These are phyloP conservation scores for Caenorhabditis zanzibari DNA, from an alignment of 2,888 invertebrate species.

Conservation along the genomic window DNA sequence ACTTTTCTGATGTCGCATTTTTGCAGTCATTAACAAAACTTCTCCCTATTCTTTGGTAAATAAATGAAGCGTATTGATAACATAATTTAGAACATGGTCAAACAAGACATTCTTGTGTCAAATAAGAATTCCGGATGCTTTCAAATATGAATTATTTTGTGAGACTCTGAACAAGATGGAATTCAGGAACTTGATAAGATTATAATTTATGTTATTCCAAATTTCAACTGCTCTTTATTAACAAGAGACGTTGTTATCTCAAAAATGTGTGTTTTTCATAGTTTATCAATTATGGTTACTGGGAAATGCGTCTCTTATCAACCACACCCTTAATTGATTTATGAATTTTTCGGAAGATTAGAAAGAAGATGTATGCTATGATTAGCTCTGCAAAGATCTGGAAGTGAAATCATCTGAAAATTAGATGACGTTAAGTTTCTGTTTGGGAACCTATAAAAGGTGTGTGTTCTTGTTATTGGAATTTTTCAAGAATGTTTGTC, in stretches of 20 bases:
- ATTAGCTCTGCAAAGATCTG: too few relatives aligned
- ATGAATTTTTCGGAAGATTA: neutral
- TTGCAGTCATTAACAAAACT: too few relatives aligned
- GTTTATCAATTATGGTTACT: neutral
- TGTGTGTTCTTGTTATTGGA: neutral
- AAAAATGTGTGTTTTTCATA: neutral
- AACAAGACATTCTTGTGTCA: too few relatives aligned
- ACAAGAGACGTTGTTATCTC: neutral
- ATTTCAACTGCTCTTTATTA: neutral
- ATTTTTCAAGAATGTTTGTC: neutral
- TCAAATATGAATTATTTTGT: neutral
- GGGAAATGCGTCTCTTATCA: neutral
- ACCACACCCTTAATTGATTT: constrained; percentile 12
- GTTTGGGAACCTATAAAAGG: too few relatives aligned
- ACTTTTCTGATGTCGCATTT: too few relatives aligned
- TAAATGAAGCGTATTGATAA: too few relatives aligned
- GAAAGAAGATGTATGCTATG: too few relatives aligned
- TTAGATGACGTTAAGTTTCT: too few relatives aligned
- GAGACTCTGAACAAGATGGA: neutral
- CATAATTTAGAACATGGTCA: too few relatives aligned
- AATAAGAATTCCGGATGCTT: neutral
- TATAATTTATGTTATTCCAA: neutral
- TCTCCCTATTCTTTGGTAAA: too few relatives aligned
- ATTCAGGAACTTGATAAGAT: constrained; percentile 6
- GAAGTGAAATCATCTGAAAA: too few relatives aligned